Evolutionary conservation across 2,113 vertebrate genomes (phyloP).

Genomic region (Halcyon malimbica): DNA sequence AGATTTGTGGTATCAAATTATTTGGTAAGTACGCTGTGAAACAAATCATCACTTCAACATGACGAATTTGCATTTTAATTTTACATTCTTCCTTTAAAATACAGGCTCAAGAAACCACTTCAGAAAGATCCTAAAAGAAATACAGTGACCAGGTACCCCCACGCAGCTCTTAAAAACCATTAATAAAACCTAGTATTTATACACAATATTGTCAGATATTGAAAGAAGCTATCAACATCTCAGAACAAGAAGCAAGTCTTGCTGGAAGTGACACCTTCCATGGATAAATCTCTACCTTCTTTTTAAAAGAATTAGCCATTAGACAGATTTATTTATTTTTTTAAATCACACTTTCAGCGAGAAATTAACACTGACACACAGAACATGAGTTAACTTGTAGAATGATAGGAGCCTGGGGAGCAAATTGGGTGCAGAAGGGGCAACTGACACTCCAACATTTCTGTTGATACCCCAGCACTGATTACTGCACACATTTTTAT

Average conservation of each 20-base stretch:
- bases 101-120: not conserved
- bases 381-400: not conserved
- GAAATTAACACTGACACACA: not conserved
- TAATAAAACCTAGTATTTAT: not conserved
- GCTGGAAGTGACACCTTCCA: not conserved
- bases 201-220: not conserved
- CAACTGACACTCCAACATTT: not conserved
- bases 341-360: not conserved
- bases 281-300: not conserved
- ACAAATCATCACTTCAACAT: not conserved
- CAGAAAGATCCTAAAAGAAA: not conserved
- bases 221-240: not conserved
- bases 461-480: not conserved
- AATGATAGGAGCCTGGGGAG: not conserved
- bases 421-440: not conserved
- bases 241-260: not conserved
- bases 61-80: not conserved
- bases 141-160: not conserved
- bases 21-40: not conserved
- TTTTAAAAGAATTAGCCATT: not conserved
- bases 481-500: not conserved
- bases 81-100: not conserved
- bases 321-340: not conserved
- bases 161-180: not conserved
- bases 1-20: not conserved